Percentiles rank a stretch among this genome's conserved stretches.
These are phyloP conservation scores for Clunio marinus DNA, from an alignment of 2,888 invertebrate species.

Conservation along the genomic window DNA sequence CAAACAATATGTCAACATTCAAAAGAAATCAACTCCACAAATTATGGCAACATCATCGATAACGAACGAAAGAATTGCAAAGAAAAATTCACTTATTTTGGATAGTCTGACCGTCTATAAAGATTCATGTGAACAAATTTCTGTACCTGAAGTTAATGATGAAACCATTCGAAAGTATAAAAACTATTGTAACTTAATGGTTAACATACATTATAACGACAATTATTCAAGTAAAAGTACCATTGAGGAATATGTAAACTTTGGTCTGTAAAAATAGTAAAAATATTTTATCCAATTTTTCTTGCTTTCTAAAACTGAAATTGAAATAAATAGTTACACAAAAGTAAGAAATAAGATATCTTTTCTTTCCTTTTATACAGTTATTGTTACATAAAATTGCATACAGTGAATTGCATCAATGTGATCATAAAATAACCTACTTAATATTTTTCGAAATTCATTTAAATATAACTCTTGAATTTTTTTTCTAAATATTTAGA, in stretches of 20 bases:
- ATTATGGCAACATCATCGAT: background rate
- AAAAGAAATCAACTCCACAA: conserved; percentile 48
- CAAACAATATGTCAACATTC: conserved; percentile 38
- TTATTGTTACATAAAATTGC: too few species aligned
- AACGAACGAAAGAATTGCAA: too few species aligned
- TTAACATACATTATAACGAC: conserved; percentile 36
- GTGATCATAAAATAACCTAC: too few species aligned
- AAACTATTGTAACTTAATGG: conserved; percentile 46
- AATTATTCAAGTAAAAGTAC: conserved; percentile 36
- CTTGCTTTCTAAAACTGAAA: background rate
- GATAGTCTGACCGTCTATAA: conserved; percentile 40
- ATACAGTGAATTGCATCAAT: too few species aligned
- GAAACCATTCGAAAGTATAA: conserved; percentile 47
- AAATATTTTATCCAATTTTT: background rate
- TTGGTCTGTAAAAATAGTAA: background rate
- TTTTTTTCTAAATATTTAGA: background rate
- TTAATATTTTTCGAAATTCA: background rate
- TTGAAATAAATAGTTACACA: too few species aligned
- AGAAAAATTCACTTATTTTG: conserved; percentile 4
- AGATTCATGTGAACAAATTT: conserved; percentile 47
- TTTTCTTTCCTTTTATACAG: too few species aligned
- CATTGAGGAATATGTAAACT: conserved; percentile 40
- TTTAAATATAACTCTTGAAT: background rate
- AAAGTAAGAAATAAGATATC: too few species aligned
- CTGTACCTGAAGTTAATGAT: conserved; percentile 46